phyloP scores from a whole-genome alignment of 2,888 invertebrate genomes.

The Hoplodrina blanda region DNA sequence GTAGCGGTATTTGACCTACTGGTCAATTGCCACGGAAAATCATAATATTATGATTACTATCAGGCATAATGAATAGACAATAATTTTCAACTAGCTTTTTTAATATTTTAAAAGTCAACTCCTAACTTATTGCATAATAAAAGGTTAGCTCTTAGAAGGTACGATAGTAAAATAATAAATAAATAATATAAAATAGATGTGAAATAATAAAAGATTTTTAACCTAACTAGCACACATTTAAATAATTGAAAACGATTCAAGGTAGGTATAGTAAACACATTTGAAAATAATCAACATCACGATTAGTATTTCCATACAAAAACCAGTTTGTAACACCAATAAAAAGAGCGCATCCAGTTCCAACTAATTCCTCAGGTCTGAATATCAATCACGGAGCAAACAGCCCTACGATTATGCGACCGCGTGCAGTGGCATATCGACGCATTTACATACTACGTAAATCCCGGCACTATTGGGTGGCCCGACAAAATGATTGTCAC shows the following conservation, averaged over 20 bases:
- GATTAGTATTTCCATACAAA: not conserved
- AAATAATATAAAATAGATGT: not conserved
- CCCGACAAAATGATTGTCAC: conserved; percentile 87
- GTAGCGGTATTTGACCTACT: conserved; percentile 2
- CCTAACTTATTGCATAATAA: rapidly evolving
- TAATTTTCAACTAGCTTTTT: not conserved
- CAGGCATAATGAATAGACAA: not conserved
- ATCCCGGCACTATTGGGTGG: conserved; percentile 84
- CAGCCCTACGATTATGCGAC: conserved; percentile 81
- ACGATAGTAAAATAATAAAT: too few species aligned
- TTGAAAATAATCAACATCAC: not conserved
- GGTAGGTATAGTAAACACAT: not conserved
- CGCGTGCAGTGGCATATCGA: conserved; percentile 85
- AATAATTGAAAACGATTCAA: not conserved
- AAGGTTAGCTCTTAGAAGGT: not conserved
- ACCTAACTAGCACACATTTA: not conserved
- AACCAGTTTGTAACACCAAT: conserved; percentile 20
- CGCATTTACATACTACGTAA: conserved; percentile 82
- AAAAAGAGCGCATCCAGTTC: conserved; percentile 64
- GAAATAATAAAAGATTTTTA: not conserved
- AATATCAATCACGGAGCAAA: conserved; percentile 82
- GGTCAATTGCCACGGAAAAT: not conserved
- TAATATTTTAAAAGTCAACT: not conserved
- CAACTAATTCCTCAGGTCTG: conserved; percentile 61
- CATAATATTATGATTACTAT: not conserved